Conservation (phyloP, 1,140 invertebrate genomes). For the Gyrodactylus bullatarudis region DNA sequence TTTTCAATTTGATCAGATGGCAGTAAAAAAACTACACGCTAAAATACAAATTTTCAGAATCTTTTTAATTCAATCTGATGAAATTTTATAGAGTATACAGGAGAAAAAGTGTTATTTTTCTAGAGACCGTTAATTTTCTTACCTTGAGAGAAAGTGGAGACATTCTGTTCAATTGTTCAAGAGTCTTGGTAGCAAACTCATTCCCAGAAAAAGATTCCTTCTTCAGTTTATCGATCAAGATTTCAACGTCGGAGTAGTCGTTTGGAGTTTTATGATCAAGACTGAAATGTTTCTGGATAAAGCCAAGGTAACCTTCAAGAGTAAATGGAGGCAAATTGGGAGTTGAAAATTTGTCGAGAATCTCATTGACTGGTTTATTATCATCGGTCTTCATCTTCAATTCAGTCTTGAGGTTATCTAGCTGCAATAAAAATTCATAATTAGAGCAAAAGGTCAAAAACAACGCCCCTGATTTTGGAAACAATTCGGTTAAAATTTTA, state of each 20-base stretch:
- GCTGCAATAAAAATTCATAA: conserved; percentile 14
- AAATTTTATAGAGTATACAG: too few species aligned
- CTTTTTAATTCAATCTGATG: too few species aligned
- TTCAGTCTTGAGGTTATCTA: conserved; percentile 32
- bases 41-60: too few species aligned
- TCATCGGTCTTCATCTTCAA: neutral
- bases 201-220: neutral
- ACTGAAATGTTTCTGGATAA: neutral
- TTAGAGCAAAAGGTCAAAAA: neutral
- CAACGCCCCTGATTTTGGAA: too few species aligned
- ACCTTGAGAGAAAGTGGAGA: neutral
- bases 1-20: too few species aligned
- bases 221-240: neutral
- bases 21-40: too few species aligned
- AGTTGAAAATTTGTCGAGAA: neutral
- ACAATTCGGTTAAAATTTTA: too few species aligned
- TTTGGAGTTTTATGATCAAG: neutral
- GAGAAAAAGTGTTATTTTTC: too few species aligned
- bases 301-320: neutral
- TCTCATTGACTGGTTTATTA: too few species aligned
- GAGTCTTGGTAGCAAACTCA: neutral
- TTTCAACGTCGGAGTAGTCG: neutral
- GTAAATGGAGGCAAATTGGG: neutral
- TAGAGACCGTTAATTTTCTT: too few species aligned
- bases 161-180: neutral